These are phyloP conservation scores for Halcyon smyrnensis DNA, from an alignment of 2,797 vertebrate species.

Conservation along the genomic window DNA sequence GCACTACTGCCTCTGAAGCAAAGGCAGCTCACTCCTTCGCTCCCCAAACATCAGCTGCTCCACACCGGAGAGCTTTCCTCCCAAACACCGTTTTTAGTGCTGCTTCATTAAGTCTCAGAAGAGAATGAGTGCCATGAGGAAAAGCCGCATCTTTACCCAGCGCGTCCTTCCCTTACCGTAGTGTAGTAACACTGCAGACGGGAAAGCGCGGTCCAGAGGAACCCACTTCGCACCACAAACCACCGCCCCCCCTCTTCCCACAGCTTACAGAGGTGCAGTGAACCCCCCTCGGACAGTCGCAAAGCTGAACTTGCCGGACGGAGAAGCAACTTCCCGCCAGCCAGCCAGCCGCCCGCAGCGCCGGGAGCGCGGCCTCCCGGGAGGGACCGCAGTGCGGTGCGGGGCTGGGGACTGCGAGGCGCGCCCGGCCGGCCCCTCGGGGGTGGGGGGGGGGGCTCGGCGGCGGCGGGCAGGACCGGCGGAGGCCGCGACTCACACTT, in stretches of 20 bases:
- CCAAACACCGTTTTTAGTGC: rapidly evolving
- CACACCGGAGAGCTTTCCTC: background rate
- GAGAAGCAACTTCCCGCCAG: background rate
- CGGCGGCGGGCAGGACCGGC: background rate
- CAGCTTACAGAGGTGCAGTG: rapidly evolving
- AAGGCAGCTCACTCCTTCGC: background rate
- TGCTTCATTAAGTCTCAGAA: background rate
- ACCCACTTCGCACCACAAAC: rapidly evolving
- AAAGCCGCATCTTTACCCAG: background rate
- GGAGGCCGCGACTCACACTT: slow-evolving; percentile 80
- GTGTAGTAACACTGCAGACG: rapidly evolving
- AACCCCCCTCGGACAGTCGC: background rate
- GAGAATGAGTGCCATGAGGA: rapidly evolving
- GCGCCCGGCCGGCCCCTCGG: background rate
- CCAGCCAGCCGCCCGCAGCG: background rate
- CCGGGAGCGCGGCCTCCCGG: background rate
- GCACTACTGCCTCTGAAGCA: background rate
- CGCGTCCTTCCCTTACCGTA: background rate
- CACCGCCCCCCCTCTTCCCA: rapidly evolving
- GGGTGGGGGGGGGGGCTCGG: background rate
- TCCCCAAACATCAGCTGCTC: background rate
- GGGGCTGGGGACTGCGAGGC: background rate
- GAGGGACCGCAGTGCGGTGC: slow-evolving; percentile 9
- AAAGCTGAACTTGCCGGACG: background rate
- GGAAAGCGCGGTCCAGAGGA: background rate